Evolutionary conservation across 1,140 invertebrate genomes (phyloP).

Genomic region (Ips nitidus): DNA sequence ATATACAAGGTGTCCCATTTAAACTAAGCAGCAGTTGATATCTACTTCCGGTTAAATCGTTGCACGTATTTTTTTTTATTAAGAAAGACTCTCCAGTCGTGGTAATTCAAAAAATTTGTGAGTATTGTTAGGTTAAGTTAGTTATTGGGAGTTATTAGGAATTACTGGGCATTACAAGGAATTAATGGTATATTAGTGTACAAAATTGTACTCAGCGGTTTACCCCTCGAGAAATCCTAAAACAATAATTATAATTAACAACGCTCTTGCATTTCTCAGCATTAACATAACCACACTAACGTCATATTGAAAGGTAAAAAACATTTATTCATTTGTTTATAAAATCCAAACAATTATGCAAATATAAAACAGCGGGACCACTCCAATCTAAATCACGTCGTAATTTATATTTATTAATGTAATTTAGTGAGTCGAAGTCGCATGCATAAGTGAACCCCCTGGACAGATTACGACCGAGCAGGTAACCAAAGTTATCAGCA

Average conservation of each 20-base stretch:
- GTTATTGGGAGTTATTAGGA: too few species aligned
- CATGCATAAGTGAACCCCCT: neutral
- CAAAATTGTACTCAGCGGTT: too few species aligned
- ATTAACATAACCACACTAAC: neutral
- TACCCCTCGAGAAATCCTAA: neutral
- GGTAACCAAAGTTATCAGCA: neutral
- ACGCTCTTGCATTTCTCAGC: neutral
- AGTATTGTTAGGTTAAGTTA: too few species aligned
- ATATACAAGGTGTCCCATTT: too few species aligned
- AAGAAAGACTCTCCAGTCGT: too few species aligned
- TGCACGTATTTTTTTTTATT: too few species aligned
- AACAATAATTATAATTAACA: neutral
- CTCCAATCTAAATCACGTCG: constrained; percentile 4
- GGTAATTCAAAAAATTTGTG: too few species aligned
- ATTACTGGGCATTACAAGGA: too few species aligned
- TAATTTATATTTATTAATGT: constrained; percentile 1
- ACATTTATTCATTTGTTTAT: too few species aligned
- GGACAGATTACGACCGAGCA: neutral
- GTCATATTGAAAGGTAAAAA: too few species aligned
- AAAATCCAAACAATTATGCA: neutral
- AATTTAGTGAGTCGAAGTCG: neutral
- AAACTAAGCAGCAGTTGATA: neutral
- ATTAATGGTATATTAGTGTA: too few species aligned
- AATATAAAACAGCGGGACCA: neutral
- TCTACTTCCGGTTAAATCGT: too few species aligned